These are phyloP conservation scores for Oreochromis tanganicae DNA, from an alignment of 2,113 vertebrate species.

Conservation along the genomic window DNA sequence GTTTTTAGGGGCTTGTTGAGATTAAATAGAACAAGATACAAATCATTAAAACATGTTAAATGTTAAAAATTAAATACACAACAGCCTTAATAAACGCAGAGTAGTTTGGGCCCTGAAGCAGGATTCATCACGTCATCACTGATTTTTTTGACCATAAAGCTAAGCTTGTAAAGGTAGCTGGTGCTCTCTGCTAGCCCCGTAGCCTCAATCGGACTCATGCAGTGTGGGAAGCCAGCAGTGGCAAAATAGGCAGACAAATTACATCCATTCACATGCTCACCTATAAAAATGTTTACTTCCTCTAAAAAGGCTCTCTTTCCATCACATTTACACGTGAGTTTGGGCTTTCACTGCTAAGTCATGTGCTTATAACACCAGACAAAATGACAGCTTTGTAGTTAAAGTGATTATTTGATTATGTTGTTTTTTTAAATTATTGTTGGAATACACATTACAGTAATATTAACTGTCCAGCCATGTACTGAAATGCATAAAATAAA, in stretches of 20 bases:
- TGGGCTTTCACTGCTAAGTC: not conserved
- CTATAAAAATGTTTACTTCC: not conserved
- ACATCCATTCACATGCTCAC: not conserved
- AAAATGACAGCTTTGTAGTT: not conserved
- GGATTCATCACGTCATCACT: not conserved
- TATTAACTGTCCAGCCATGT: not conserved
- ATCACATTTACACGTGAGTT: not conserved
- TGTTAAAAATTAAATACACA: too few relatives aligned
- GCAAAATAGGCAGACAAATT: not conserved
- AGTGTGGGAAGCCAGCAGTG: not conserved
- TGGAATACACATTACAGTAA: not conserved
- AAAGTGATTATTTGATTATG: not conserved
- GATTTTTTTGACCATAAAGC: not conserved
- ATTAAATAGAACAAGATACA: too few relatives aligned
- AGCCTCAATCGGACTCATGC: not conserved
- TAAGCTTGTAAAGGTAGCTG: not conserved
- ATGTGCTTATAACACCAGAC: not conserved
- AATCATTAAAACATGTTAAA: too few relatives aligned
- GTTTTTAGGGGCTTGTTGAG: too few relatives aligned
- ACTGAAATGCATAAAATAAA: not conserved
- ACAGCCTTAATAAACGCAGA: not conserved
- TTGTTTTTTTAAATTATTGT: not conserved
- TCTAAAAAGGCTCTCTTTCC: not conserved
- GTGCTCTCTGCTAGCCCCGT: fast-evolving
- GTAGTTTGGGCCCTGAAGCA: not conserved